A percentile compares a stretch with the other conserved stretches of the same genome.
phyloP scores from a whole-genome alignment of 2,113 vertebrate species.

The Tragelaphus buxtoni region DNA sequence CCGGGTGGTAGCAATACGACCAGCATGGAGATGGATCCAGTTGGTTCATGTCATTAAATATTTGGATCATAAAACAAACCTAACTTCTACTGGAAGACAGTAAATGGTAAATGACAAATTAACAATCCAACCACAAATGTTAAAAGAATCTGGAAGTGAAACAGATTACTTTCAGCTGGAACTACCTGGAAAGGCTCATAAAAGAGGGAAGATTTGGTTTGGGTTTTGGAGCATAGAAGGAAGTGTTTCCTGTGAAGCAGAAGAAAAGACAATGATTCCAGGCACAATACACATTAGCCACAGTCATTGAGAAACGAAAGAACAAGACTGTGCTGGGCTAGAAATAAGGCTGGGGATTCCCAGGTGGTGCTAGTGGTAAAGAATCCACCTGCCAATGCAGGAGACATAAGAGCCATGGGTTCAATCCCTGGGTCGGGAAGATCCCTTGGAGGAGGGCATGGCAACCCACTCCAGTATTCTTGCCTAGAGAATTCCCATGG shows the following conservation, averaged over 20 bases:
- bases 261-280: background rate
- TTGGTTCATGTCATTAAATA: background rate
- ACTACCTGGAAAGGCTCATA: background rate
- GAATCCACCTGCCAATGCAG: background rate
- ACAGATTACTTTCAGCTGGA: background rate
- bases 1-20: background rate
- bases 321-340: background rate
- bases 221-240: background rate
- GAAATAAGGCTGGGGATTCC: background rate
- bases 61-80: background rate
- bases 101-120: slow-evolving; percentile 4
- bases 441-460: background rate
- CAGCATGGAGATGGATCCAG: background rate
- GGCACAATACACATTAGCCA: background rate
- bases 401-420: background rate
- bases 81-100: background rate
- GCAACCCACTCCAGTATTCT: background rate
- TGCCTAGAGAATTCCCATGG: background rate
- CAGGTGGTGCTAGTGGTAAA: background rate
- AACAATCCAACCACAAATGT: background rate
- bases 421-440: background rate
- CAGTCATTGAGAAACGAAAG: background rate
- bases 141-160: background rate
- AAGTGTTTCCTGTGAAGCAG: background rate
- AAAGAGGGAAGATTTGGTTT: background rate